Conservation (phyloP, 1,140 invertebrate genomes). For the Procambarus virginalis region DNA sequence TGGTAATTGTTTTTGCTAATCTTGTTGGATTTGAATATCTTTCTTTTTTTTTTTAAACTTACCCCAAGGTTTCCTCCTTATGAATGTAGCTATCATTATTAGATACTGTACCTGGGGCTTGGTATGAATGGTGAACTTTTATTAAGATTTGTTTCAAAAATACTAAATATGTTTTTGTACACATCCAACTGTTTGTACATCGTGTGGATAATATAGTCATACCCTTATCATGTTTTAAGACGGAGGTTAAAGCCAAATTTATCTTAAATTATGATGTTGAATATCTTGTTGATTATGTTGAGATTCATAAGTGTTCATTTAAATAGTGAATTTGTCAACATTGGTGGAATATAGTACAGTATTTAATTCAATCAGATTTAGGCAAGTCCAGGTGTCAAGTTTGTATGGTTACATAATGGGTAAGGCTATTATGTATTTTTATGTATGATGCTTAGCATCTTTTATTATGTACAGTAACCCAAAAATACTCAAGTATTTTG, state of each 20-base stretch:
- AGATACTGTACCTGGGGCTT: neutral
- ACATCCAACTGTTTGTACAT: neutral
- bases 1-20: slow-evolving; percentile 13
- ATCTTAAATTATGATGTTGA: no score
- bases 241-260: neutral
- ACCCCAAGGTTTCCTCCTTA: neutral
- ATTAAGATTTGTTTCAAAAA: neutral
- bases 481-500: no score
- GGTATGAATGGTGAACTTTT: neutral
- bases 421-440: no score
- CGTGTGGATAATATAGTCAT: neutral
- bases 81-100: slow-evolving; percentile 1
- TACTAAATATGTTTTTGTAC: neutral
- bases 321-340: no score
- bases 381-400: no score
- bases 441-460: no score
- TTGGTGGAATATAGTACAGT: no score
- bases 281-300: no score
- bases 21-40: slow-evolving; percentile 13
- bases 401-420: no score
- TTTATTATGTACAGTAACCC: no score
- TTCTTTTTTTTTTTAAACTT: neutral
- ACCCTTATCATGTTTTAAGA: neutral
- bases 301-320: no score
- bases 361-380: no score